Conservation (phyloP, 2,113 vertebrate genomes). For the Epinephelus moara region DNA sequence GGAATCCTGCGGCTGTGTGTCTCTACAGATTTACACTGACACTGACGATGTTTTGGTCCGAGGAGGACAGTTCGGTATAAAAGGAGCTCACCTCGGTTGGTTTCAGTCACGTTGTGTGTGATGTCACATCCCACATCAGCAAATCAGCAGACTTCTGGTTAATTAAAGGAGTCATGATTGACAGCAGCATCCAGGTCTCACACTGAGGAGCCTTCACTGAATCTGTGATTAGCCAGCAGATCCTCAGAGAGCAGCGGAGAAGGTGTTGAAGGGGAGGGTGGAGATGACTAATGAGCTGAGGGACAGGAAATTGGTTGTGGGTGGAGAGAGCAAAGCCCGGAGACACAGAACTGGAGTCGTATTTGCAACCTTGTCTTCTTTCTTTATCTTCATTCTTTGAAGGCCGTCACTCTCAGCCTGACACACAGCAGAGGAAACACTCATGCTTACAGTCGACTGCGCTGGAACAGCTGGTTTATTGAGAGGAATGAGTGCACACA, state of each 20-base stretch:
- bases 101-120: not conserved
- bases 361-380: slow-evolving; percentile 4
- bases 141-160: slow-evolving; percentile 21
- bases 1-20: not conserved
- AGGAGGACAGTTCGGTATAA: not conserved
- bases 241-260: slow-evolving; percentile 17
- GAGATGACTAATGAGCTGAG: slow-evolving; percentile 53
- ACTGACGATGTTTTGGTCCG: too few species aligned
- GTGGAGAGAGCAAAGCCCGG: slow-evolving; percentile 19
- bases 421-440: not conserved
- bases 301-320: slow-evolving; percentile 45
- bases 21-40: too few species aligned
- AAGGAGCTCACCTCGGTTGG: too few species aligned
- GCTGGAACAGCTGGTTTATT: not conserved
- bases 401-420: too few species aligned
- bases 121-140: not conserved
- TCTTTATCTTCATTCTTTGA: slow-evolving; percentile 1
- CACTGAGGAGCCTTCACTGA: not conserved
- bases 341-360: slow-evolving; percentile 4
- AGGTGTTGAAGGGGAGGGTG: slow-evolving; percentile 27
- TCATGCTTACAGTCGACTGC: not conserved
- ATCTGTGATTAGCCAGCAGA: slow-evolving; percentile 22
- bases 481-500: not conserved
- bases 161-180: slow-evolving; percentile 18
- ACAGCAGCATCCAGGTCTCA: slow-evolving; percentile 19